Base-by-base conservation (phyloP, 1,140 invertebrate genomes). In the Macrobrachium rosenbergii region DNA sequence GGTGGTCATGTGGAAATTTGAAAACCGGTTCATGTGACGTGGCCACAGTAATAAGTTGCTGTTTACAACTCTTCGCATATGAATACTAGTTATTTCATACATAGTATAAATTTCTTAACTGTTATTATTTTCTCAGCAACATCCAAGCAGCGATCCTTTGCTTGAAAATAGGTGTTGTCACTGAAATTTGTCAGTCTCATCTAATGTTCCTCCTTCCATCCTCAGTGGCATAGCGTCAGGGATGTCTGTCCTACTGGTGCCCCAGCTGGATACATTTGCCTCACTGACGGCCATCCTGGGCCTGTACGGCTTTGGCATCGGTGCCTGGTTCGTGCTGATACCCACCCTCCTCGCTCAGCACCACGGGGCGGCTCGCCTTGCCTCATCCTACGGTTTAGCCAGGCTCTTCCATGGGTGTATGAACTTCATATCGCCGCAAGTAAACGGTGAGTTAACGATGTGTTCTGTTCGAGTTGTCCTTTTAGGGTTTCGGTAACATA, bases 311-410 rank as follows among this genome's bases (percentile, higher is more conserved):
- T 90, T 96, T 0, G 95, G 95, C 88, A 92, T 95, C 60, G 95
- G 95, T 5, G 94, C 95, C 90, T 96, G 95, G 95, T 96, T 95
- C 90, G 93, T 96, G 7, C 91, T 95, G 62, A 95, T 96, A 84
- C 95, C 95, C 0, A 94, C 95, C 17, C 91, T 96, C 23, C 92
- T 96, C 28, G 95, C 95, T 2, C 94, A 95, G 91, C 93, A 95
- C 21, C 95, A 95, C 89, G 95, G 95, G 6, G 95, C 94, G 2
- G 95, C 95, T 62, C 93, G 94, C 69, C 95, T 96, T 86, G 95
- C 95, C 73, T 95, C 95, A 16, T 95, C 94, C 23, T 96, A 95
- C 90, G 95, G 95, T 7, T 92, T 96, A 28, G 94, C 95, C 7
- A 92, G 95, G 19, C 95, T 95, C 93, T 95, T 96, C 91, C 95